phyloP scores from a whole-genome alignment of 2,888 invertebrate species.

The Byasa hedistus region DNA sequence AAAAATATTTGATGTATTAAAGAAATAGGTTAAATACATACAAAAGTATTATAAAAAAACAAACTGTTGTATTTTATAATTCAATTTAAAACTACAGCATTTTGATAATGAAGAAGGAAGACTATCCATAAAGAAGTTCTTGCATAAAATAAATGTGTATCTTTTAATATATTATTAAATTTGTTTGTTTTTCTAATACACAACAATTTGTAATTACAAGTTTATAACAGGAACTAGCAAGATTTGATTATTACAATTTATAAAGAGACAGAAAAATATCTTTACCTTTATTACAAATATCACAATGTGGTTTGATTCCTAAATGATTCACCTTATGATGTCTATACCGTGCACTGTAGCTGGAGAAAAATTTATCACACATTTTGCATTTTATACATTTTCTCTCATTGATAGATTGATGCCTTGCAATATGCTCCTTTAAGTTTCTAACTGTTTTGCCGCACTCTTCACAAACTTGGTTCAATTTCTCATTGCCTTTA shows the following conservation, averaged over 20 bases:
- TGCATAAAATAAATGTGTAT: no score
- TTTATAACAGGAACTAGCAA: no score
- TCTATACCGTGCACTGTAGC: constrained; percentile 46
- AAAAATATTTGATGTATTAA: no score
- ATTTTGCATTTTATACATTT: constrained; percentile 49
- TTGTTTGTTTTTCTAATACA: no score
- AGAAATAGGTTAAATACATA: no score
- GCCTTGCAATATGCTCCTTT: constrained; percentile 49
- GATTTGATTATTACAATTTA: background rate
- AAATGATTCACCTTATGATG: constrained; percentile 63
- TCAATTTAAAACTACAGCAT: no score
- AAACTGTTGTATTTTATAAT: no score
- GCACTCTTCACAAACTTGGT: constrained; percentile 62
- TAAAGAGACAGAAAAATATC: background rate
- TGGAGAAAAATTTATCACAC: constrained; percentile 57
- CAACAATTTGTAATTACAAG: no score
- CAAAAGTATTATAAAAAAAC: no score
- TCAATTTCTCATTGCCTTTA: constrained; percentile 33
- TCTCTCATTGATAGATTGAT: constrained; percentile 43
- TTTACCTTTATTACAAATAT: constrained; percentile 65
- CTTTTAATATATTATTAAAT: no score
- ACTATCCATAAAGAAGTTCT: no score
- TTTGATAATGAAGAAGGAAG: no score
- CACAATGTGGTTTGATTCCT: constrained; percentile 56
- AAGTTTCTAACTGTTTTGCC: constrained; percentile 58